These are phyloP conservation scores for Sebastes kiyomatsui DNA, from an alignment of 2,797 vertebrate genomes.

Conservation along the genomic window DNA sequence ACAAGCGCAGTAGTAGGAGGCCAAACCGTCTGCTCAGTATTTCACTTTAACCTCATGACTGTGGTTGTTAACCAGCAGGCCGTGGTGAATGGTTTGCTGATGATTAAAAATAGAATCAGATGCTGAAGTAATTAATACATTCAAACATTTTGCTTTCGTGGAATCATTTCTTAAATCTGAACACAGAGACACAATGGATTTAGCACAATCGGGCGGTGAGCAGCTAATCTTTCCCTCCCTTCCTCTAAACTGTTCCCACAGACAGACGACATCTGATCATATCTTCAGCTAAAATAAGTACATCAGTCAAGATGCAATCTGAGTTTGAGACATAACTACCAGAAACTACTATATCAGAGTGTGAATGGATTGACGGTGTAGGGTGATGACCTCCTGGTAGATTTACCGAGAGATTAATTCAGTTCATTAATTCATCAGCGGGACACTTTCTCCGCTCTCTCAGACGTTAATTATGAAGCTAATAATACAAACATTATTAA, in stretches of 20 bases:
- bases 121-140: neutral
- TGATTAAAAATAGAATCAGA: neutral
- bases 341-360: neutral
- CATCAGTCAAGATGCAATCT: neutral
- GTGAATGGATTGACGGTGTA: neutral
- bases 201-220: neutral
- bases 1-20: neutral
- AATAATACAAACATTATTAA: neutral
- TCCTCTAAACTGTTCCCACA: neutral
- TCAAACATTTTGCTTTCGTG: too few relatives aligned
- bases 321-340: too few relatives aligned
- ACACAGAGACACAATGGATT: neutral
- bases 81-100: neutral
- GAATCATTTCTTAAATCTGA: neutral
- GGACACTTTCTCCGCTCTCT: too few relatives aligned
- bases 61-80: neutral
- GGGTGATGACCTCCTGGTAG: neutral
- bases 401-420: neutral
- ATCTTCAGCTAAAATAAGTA: neutral
- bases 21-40: neutral
- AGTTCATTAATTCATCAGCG: neutral
- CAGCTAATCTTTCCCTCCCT: neutral
- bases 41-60: neutral
- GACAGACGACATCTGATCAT: neutral
- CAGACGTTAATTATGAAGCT: neutral